Conservation (phyloP, 1,140 invertebrate genomes). For the Ceratitis capitata region DNA sequence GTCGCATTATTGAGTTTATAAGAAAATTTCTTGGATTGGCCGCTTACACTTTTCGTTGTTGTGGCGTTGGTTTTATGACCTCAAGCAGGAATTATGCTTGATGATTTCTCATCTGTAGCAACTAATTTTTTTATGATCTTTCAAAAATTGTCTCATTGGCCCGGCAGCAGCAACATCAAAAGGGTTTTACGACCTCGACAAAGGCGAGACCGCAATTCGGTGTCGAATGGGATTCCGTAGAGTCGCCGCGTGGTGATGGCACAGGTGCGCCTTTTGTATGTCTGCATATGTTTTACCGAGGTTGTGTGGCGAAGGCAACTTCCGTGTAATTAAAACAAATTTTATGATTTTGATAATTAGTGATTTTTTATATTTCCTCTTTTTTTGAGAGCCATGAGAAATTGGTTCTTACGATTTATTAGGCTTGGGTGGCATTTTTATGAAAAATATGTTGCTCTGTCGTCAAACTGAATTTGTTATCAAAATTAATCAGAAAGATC, state of each 20-base stretch:
- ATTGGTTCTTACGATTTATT: not conserved
- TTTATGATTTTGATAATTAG: not conserved
- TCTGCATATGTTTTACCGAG: not conserved
- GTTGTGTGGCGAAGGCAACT: not conserved
- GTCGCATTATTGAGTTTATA: slow-evolving; percentile 21
- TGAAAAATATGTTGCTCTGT: too few species aligned
- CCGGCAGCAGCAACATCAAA: not conserved
- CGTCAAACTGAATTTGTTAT: too few species aligned
- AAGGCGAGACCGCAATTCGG: not conserved
- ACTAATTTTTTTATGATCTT: slow-evolving; percentile 1
- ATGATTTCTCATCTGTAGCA: not conserved
- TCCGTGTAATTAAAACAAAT: not conserved
- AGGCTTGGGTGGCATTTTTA: not conserved
- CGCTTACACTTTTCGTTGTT: not conserved
- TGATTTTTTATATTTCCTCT: not conserved
- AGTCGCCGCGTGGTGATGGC: not conserved
- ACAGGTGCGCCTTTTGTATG: not conserved
- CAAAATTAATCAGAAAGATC: too few species aligned
- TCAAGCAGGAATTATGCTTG: not conserved
- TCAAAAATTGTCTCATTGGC: not conserved
- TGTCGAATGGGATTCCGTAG: not conserved
- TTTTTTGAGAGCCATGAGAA: not conserved
- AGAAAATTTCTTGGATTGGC: not conserved
- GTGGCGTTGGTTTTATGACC: not conserved
- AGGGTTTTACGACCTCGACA: slow-evolving; percentile 12